phyloP scores from a whole-genome alignment of 2,113 vertebrate species.

The Callorhinus ursinus region DNA sequence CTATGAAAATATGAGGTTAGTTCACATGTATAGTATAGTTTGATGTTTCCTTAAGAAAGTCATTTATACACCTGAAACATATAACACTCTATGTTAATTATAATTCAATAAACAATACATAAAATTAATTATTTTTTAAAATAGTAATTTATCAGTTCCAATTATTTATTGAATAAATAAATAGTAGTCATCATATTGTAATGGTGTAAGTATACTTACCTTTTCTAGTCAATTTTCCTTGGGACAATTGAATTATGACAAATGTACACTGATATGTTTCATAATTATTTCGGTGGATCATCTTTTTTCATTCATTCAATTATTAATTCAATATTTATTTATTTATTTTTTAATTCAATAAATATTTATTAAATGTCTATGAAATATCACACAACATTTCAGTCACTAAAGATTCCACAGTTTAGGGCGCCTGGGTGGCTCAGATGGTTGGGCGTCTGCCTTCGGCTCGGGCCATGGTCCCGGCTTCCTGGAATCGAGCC shows the following conservation, averaged over 20 bases:
- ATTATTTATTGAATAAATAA: slow-evolving; percentile 4
- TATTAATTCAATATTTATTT: not conserved
- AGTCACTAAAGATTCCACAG: not conserved
- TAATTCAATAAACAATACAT: not conserved
- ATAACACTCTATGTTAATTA: not conserved
- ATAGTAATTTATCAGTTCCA: not conserved
- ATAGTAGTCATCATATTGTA: not conserved
- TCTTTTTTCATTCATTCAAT: not conserved
- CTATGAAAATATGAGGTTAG: not conserved
- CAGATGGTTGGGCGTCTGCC: too few relatives aligned
- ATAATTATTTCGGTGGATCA: not conserved
- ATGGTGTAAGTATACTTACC: not conserved
- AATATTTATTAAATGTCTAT: not conserved
- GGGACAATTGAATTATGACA: not conserved
- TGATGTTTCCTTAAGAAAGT: not conserved
- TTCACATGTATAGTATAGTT: not conserved
- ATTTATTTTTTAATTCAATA: not conserved
- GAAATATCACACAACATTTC: not conserved
- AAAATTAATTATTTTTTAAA: not conserved
- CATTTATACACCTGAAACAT: not conserved
- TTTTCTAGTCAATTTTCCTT: not conserved
- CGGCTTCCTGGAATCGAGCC: too few relatives aligned
- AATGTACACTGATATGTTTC: not conserved
- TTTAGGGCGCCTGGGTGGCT: not conserved
- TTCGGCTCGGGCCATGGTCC: too few relatives aligned